Conservation (phyloP, 1,140 invertebrate genomes). For the Calephelis nemesis region DNA sequence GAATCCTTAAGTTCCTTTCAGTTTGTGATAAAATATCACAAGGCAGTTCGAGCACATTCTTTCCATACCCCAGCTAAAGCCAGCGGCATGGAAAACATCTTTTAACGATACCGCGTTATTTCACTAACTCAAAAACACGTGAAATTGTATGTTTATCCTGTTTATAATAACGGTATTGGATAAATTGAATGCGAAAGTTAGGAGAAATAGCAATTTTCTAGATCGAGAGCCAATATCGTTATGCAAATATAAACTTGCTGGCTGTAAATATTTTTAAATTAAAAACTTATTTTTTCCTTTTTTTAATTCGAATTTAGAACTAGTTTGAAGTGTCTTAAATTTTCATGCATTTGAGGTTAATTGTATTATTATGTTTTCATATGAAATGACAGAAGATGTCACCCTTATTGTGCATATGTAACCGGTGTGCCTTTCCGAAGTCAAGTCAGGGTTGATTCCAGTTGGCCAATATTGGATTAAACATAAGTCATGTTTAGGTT, state of each 20-base stretch:
- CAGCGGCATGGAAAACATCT: conserved; percentile 64
- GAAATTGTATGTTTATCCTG: conserved; percentile 21
- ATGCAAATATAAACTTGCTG: background rate
- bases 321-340: conserved; percentile 6
- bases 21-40: conserved; percentile 72
- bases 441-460: too few species aligned
- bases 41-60: conserved; percentile 61
- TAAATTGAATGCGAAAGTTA: background rate
- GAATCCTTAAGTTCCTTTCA: conserved; percentile 66
- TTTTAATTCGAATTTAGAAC: too few species aligned
- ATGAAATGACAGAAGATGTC: too few species aligned
- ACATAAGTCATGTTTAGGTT: too few species aligned
- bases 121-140: conserved; percentile 21
- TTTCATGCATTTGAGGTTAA: too few species aligned
- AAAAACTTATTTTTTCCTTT: background rate
- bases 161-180: conserved; percentile 16
- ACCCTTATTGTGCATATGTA: too few species aligned
- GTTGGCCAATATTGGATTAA: too few species aligned
- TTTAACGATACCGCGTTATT: conserved; percentile 52
- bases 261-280: background rate
- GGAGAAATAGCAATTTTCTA: conserved; percentile 25
- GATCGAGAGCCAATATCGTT: conserved; percentile 24
- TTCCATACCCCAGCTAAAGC: conserved; percentile 46
- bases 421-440: too few species aligned
- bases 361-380: too few species aligned